Evolutionary conservation across 2,888 invertebrate species (phyloP), one percentile per base, ranked within the genome.

Genomic region (Himalopsyche tibetana): DNA sequence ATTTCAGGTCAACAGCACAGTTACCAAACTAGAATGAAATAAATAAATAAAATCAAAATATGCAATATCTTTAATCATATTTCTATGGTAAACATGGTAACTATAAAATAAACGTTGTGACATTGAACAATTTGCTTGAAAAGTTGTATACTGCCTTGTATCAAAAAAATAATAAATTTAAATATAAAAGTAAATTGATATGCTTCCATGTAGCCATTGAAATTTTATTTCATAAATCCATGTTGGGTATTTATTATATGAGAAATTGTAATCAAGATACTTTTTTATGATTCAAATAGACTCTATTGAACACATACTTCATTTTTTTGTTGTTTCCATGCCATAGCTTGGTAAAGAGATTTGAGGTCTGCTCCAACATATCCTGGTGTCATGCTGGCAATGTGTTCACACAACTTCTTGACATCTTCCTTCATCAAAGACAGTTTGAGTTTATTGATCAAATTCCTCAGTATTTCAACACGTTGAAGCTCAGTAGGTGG

Each of bases 321-420:
- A 28, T 74, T 74, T 15, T 84, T 80, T 8, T 55, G 51, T 36
- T 79, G 45, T 40, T 87, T 86, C 86, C 86, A 86, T 0, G 89
- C 89, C 17, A 91, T 89, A 80, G 91, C 90, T 17, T 92, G 91
- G 82, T 93, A 90, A 15, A 95, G 89, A 9, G 93, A 90, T 0
- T 90, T 90, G 38, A 95, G 89, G 90, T 95, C 95, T 4, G 94
- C 93, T 5, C 93, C 92, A 9, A 94, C 93, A 90, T 92, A 95
- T 28, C 95, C 95, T 55, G 94, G 94, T 0, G 94, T 95, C 86
- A 92, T 90, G 55, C 90, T 90, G 1, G 94, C 93, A 6, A 94
- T 84, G 4, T 88, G 85, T 79, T 84, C 79, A 79, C 89, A 84
- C 56, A 89, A 83, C 80, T 83, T 51, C 88, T 87, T 88, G 87